Base-by-base conservation (phyloP, 2,888 invertebrate genomes). In the Amitus sp. region DNA sequence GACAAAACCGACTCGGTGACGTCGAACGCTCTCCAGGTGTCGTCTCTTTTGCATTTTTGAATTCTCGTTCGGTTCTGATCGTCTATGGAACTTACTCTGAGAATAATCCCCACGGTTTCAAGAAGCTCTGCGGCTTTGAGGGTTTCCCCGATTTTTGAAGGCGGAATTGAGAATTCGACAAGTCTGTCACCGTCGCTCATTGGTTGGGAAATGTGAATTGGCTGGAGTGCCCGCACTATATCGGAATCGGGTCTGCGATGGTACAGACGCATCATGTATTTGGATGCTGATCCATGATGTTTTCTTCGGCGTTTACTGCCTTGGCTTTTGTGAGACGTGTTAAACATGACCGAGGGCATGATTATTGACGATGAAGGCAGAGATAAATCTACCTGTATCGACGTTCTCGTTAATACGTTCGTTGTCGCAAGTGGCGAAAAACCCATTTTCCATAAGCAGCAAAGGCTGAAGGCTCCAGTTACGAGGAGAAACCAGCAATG, bases 201-300 rank as follows among this genome's bases (percentile, higher is more conserved):
- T 2, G 73, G 68, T 2, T 68, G 60, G 12, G 78, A 76, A 7
- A 74, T 67, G 43, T 72, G 77, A n/a, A 67, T 50, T 0, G 80
- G 79, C 18, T 74, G 72, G 12, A 80, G 51, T 1, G 80, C 80
- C 10, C 76, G 61, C 1, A 80, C 71, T 30, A 79, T 73, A 43
- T 79, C 79, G 3, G 76, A 71, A 42, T 75, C 75, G 1, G 77
- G 73, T 19, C 75, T 73, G 18, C 77, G 74, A 28, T 76, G 74
- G 51, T 80, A 80, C 1, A 80, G 65, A 39, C 76, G 70, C 5
- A 80, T 54, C 79, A 80, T 80, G 46, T 79, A 80, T 19, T 67
- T 70, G 2, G 79, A 79, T 1, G 74, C 66, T 0, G 73, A 58
- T 2, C 70, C 69, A 1, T 71, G 71, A 20, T 71, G 68, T 47